A percentile compares a stretch with the other conserved stretches of the same genome.
Evolutionary conservation across 2,113 vertebrate genomes (phyloP).

Genomic region (Anolis carolinensis): DNA sequence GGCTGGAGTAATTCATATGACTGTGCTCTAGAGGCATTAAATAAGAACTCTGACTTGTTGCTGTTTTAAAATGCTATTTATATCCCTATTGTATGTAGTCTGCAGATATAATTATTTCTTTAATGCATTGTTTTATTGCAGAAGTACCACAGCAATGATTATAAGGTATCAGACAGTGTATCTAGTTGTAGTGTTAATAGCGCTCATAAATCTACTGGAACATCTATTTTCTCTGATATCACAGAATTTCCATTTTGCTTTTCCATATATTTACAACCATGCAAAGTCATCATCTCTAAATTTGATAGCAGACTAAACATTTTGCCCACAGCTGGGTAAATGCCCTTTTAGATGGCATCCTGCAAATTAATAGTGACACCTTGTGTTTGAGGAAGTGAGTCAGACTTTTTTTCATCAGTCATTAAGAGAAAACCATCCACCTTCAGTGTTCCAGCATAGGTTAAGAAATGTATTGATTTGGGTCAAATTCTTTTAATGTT

Average conservation of each 20-base stretch:
- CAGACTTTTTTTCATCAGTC: constrained; percentile 21
- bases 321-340: constrained; percentile 37
- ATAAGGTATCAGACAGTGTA: neutral
- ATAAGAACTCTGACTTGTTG: constrained; percentile 11
- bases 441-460: neutral
- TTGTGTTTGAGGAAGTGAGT: constrained; percentile 21
- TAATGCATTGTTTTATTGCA: constrained; percentile 7
- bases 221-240: constrained; percentile 25
- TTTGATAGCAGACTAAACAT: constrained; percentile 28
- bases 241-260: constrained; percentile 43
- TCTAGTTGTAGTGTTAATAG: constrained; percentile 27
- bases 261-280: constrained; percentile 4
- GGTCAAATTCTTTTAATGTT: neutral
- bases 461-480: neutral
- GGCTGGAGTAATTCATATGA: constrained; percentile 21
- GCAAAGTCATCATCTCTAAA: constrained; percentile 31
- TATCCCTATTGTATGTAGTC: neutral
- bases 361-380: constrained; percentile 39
- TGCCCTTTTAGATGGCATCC: neutral
- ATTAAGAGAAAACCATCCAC: constrained; percentile 33
- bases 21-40: constrained; percentile 35
- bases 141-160: constrained; percentile 31
- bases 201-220: constrained; percentile 28
- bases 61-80: constrained; percentile 27
- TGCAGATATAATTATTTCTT: constrained; percentile 18